Conservation (phyloP, 2,888 invertebrate species). For the Stenodema calcarata region DNA sequence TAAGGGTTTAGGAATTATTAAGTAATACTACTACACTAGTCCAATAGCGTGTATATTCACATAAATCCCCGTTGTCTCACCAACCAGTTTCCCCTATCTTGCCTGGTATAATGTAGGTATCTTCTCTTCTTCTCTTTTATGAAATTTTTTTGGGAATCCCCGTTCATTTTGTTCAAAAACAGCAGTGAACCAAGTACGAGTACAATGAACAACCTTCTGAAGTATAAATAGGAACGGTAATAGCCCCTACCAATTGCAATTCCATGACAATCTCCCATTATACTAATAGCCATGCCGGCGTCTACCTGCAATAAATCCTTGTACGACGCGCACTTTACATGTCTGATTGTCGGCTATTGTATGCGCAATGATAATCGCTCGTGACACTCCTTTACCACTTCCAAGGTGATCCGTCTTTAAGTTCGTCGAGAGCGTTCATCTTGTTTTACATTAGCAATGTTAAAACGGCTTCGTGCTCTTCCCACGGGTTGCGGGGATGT, state of each 20-base stretch:
- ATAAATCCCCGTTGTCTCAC: too few relatives aligned
- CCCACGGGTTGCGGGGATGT: conserved; percentile 16
- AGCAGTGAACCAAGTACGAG: not conserved
- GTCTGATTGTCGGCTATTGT: conserved; percentile 48
- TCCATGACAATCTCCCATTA: conserved; percentile 47
- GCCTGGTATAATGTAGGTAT: too few relatives aligned
- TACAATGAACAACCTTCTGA: conserved; percentile 43
- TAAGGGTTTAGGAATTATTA: too few relatives aligned
- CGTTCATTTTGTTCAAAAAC: not conserved
- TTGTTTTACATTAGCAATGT: conserved; percentile 40
- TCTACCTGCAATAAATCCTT: conserved; percentile 48
- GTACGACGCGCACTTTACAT: conserved; percentile 45
- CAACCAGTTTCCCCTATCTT: too few relatives aligned
- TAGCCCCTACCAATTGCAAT: conserved; percentile 37
- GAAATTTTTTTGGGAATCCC: not conserved
- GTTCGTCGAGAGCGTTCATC: not conserved
- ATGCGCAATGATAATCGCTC: conserved; percentile 47
- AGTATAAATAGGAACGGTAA: conserved; percentile 37
- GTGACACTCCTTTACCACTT: conserved; percentile 49
- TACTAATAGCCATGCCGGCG: conserved; percentile 41
- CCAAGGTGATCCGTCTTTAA: conserved; percentile 46
- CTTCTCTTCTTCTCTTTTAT: not conserved
- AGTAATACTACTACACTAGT: too few relatives aligned
- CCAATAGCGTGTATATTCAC: too few relatives aligned
- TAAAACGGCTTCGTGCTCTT: conserved; percentile 41